phyloP scores from a whole-genome alignment of 2,797 vertebrate genomes.

The Sorex maritimensis region DNA sequence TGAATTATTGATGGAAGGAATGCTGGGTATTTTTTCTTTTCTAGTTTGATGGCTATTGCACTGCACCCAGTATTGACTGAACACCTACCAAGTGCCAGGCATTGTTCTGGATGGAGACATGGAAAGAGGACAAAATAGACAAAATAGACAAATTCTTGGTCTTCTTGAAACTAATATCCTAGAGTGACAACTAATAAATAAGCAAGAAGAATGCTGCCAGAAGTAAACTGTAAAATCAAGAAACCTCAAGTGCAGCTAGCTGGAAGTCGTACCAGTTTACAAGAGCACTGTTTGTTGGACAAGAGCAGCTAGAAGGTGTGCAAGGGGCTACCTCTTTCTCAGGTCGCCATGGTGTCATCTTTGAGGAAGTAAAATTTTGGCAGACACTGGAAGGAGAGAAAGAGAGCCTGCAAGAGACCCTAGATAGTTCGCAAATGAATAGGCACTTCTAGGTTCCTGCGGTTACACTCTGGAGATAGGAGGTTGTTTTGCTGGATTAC shows the following conservation, averaged over 20 bases:
- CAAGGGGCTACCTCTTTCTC: not conserved
- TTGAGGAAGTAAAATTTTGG: not conserved
- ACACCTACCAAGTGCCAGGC: not conserved
- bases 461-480: too few relatives aligned
- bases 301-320: not conserved
- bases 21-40: not conserved
- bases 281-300: not conserved
- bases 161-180: not conserved
- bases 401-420: not conserved
- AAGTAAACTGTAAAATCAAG: not conserved
- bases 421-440: too few relatives aligned
- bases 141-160: not conserved
- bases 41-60: not conserved
- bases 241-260: not conserved
- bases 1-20: not conserved
- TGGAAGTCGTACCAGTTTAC: not conserved
- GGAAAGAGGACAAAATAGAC: not conserved
- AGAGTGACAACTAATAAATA: conserved; percentile 19
- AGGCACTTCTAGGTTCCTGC: not conserved
- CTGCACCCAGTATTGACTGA: not conserved
- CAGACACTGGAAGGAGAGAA: not conserved
- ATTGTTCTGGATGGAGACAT: not conserved
- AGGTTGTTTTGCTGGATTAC: not conserved
- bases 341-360: not conserved
- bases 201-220: not conserved